Percentiles rank a stretch among this genome's conserved stretches.
Conservation (phyloP, 2,888 invertebrate genomes). For the Heliconius sara region DNA sequence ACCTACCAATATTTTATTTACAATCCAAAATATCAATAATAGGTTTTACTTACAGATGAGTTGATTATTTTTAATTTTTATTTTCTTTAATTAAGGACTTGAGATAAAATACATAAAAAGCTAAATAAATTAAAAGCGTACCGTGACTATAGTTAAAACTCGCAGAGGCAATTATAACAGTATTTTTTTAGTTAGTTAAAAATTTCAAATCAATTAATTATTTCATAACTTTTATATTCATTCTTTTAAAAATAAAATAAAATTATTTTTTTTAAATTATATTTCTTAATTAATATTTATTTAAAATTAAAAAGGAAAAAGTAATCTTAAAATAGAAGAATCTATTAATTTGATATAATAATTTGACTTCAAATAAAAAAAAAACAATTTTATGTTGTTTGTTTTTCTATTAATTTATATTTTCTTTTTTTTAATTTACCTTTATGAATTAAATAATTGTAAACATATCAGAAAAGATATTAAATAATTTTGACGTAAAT, state of each 20-base stretch:
- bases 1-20: too few relatives aligned
- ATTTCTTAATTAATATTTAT: background rate
- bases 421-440: too few relatives aligned
- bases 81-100: background rate
- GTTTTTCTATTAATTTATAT: too few relatives aligned
- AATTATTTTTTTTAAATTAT: background rate
- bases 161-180: background rate
- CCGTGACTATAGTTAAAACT: background rate
- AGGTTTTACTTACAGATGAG: background rate
- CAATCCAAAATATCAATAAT: background rate
- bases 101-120: background rate
- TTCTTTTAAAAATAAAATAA: background rate
- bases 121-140: background rate
- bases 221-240: background rate
- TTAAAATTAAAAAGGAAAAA: background rate
- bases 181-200: background rate
- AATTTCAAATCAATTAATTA: background rate
- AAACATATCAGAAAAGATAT: too few relatives aligned
- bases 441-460: too few relatives aligned
- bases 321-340: too few relatives aligned
- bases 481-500: too few relatives aligned
- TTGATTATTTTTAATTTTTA: too few relatives aligned
- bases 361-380: background rate
- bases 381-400: background rate
- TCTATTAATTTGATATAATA: too few relatives aligned